These are phyloP conservation scores for Pammene fasciana DNA, from an alignment of 2,888 invertebrate species.

Conservation along the genomic window DNA sequence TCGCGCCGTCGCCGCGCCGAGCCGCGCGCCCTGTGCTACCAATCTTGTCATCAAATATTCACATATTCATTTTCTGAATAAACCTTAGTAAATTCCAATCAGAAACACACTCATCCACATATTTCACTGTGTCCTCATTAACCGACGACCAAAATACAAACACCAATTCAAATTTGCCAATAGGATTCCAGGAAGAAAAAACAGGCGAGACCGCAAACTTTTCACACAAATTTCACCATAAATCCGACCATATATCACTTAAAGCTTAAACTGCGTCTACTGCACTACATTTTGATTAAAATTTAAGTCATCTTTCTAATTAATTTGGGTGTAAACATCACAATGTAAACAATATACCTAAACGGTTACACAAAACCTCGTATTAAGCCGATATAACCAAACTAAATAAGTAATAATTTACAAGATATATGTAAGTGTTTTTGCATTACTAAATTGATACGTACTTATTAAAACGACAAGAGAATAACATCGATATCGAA, in stretches of 20 bases:
- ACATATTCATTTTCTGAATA: conserved; percentile 76
- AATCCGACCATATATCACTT: conserved; percentile 9
- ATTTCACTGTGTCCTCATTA: conserved; percentile 18
- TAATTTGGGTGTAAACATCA: conserved; percentile 63
- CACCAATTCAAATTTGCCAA: background rate
- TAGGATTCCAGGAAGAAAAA: conserved; percentile 15
- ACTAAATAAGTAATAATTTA: background rate
- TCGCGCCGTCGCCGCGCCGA: conserved; percentile 80
- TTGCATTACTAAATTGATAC: conserved; percentile 52
- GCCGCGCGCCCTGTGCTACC: conserved; percentile 69
- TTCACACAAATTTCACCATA: conserved; percentile 29
- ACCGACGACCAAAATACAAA: conserved; percentile 6
- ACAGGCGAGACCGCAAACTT: conserved; percentile 19
- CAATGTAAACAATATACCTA: conserved; percentile 73
- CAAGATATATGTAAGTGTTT: background rate
- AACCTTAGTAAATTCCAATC: conserved; percentile 55
- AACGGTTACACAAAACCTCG: conserved; percentile 41
- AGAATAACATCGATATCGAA: conserved; percentile 71
- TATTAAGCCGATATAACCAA: background rate
- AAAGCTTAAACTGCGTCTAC: background rate
- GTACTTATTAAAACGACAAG: conserved; percentile 65
- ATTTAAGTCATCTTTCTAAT: conserved; percentile 40
- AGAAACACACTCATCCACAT: conserved; percentile 34
- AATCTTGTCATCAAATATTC: conserved; percentile 81
- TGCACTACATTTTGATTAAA: conserved; percentile 17